Percentiles rank a stretch among this genome's conserved stretches.
Conservation (phyloP, 1,140 invertebrate species). For the Planococcus citri region DNA sequence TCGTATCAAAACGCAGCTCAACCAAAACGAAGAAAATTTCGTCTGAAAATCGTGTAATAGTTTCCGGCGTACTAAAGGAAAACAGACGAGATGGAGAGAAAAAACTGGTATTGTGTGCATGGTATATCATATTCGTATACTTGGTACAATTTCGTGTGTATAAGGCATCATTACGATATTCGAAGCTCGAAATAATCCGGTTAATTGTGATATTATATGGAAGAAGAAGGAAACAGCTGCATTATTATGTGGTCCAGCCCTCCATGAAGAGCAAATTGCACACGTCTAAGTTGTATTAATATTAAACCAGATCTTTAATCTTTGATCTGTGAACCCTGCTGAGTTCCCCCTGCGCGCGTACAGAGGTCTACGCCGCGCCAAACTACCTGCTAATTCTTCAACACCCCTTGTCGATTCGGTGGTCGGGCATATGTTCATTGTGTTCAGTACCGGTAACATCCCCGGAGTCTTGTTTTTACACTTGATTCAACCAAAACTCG, state of each 20-base stretch:
- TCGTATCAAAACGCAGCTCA: background rate
- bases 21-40: background rate
- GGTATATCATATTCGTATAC: too few species aligned
- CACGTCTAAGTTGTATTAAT: background rate
- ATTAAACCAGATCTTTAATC: background rate
- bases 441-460: background rate
- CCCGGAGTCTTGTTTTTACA: background rate
- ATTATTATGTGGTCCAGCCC: constrained; percentile 6
- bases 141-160: background rate
- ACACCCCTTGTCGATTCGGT: background rate
- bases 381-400: background rate
- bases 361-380: too few species aligned
- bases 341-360: background rate
- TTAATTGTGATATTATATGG: background rate
- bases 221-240: background rate
- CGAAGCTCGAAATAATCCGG: background rate
- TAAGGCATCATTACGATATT: background rate
- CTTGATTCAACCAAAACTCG: constrained; percentile 6
- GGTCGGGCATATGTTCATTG: background rate
- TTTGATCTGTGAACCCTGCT: constrained; percentile 2
- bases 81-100: too few species aligned
- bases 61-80: background rate
- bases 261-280: constrained; percentile 6
- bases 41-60: background rate
- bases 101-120: too few species aligned